Evolutionary conservation across 2,888 invertebrate species (phyloP), one percentile per base, ranked within the genome.

Genomic region (Nomada fucata): DNA sequence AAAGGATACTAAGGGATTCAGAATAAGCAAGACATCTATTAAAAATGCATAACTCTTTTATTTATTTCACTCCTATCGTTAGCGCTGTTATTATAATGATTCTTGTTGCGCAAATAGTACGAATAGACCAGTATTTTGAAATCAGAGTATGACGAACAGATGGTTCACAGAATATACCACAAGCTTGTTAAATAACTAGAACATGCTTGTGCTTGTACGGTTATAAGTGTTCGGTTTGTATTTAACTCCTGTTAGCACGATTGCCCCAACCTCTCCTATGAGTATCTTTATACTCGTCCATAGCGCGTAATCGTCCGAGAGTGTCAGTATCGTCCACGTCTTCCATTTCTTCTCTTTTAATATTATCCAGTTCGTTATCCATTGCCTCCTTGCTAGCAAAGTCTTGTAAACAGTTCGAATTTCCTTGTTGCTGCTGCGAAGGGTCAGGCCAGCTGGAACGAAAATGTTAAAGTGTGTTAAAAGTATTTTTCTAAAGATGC

Each of bases 241-340:
- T 68, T 94, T 96, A 97, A 94, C 97, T 97, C 90, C 97, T 94
- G 93, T 97, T 97, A 91, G 96, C 94, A 68, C 98, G 94, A 94
- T 98, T 98, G 63, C 98, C 98, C 96, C 97, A 97, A 15, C 98
- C 98, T 78, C 98, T 95, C 78, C 97, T 96, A 91, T 98, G 97
- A 18, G 96, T 96, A 94, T 98, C 98, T 92, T 98, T 98, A 92
- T 96, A 98, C 85, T 98, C 98, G 94, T 98, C 98, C 95, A 96
- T 96, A 76, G 95, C 95, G 36, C 97, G 95, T 90, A 95, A 94
- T 73, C 96, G 95, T 50, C 94, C 95, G 79, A 97, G 92, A 89
- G 95, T 94, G 73, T 96, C 96, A 0, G 96, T 95, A 93, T 98
- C 97, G 84, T 98, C 98, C 0, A 94, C 94, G 89, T 98, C 98